phyloP scores from a whole-genome alignment of 2,888 invertebrate genomes.

The Drosophila atripex region DNA sequence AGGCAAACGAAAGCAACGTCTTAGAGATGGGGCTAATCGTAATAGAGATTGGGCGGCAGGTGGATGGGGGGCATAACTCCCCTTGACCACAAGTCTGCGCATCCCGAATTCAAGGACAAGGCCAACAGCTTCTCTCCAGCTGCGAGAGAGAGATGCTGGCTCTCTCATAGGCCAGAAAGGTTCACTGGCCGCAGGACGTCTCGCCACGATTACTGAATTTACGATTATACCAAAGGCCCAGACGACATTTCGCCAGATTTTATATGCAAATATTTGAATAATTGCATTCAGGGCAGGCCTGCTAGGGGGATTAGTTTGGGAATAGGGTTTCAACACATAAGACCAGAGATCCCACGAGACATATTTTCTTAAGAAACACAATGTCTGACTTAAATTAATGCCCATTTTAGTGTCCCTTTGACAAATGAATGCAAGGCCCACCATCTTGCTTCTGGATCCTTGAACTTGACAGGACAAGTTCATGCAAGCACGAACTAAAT shows the following conservation, averaged over 20 bases:
- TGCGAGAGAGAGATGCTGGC: background rate
- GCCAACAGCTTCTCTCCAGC: background rate
- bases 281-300: background rate
- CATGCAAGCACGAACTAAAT: background rate
- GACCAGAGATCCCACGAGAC: too few species aligned
- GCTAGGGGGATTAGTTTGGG: too few species aligned
- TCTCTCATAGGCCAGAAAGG: constrained; percentile 11
- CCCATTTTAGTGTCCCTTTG: too few species aligned
- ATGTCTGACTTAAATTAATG: too few species aligned
- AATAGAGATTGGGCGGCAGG: background rate
- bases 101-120: constrained; percentile 9
- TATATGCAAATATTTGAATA: background rate
- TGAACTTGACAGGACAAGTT: background rate
- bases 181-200: constrained; percentile 37
- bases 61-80: too few species aligned
- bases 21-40: background rate
- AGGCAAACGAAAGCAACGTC: constrained; percentile 4
- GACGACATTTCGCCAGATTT: constrained; percentile 7
- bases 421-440: background rate
- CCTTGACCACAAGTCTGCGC: background rate
- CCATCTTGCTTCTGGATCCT: background rate
- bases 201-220: constrained; percentile 26
- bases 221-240: constrained; percentile 21
- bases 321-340: too few species aligned
- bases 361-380: too few species aligned